Percentiles rank a stretch among this genome's conserved stretches.
These are phyloP conservation scores for Tribolium freemani DNA, from an alignment of 2,888 invertebrate species.

Conservation along the genomic window DNA sequence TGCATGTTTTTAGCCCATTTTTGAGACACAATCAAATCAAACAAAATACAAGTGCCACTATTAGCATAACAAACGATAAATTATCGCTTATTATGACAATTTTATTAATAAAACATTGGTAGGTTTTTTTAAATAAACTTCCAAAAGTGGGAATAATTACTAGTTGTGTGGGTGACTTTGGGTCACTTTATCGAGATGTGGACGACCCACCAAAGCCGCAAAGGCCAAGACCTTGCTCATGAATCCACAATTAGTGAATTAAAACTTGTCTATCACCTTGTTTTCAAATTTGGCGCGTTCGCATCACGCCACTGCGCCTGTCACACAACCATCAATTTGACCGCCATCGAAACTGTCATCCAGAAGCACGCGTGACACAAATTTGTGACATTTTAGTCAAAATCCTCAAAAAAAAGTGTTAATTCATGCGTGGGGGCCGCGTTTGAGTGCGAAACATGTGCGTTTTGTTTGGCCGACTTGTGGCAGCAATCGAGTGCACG, in stretches of 20 bases:
- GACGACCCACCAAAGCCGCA: neutral
- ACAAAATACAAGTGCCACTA: neutral
- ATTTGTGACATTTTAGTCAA: slow-evolving; percentile 16
- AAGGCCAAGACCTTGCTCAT: slow-evolving; percentile 3
- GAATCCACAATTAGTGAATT: neutral
- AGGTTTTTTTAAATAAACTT: neutral
- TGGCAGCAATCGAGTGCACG: neutral
- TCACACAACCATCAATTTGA: slow-evolving; percentile 51
- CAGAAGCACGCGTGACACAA: slow-evolving; percentile 57
- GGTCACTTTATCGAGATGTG: neutral
- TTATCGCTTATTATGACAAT: too few species aligned
- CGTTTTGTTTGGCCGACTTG: neutral
- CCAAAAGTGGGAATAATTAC: neutral
- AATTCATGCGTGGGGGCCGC: neutral
- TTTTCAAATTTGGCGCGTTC: slow-evolving; percentile 6
- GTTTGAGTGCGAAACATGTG: slow-evolving; percentile 6
- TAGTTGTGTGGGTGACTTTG: neutral
- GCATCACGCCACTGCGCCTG: slow-evolving; percentile 39
- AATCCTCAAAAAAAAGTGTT: slow-evolving; percentile 14
- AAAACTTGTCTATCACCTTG: neutral
- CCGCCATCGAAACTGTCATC: slow-evolving; percentile 60
- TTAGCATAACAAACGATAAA: too few species aligned
- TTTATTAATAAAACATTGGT: too few species aligned
- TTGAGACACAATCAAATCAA: neutral
- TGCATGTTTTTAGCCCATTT: neutral